phyloP scores from a whole-genome alignment of 2,797 vertebrate genomes.

The Hapalemur alaotrensis region DNA sequence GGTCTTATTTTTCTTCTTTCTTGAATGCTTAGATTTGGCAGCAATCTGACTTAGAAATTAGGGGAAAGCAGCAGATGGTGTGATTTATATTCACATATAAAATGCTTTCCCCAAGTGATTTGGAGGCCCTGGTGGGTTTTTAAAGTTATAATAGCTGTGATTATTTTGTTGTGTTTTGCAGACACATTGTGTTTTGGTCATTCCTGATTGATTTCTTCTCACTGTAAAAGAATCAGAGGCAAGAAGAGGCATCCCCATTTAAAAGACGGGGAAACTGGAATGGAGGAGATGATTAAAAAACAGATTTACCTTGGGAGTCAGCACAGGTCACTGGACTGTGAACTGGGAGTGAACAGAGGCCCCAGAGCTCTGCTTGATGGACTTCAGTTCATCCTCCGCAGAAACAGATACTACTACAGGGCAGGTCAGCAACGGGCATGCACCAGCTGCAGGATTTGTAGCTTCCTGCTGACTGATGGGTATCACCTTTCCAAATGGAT shows the following conservation, averaged over 20 bases:
- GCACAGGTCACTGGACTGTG: not conserved
- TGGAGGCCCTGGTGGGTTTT: constrained; percentile 40
- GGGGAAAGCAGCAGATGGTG: constrained; percentile 43
- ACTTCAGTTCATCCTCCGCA: not conserved
- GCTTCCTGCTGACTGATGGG: not conserved
- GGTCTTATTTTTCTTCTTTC: constrained; percentile 5
- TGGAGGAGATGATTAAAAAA: not conserved
- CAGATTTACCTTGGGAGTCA: not conserved
- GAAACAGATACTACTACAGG: not conserved
- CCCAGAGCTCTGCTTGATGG: not conserved
- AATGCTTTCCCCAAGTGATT: constrained; percentile 45
- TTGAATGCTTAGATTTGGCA: constrained; percentile 32
- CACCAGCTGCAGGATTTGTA: rapidly evolving
- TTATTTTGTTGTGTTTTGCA: constrained; percentile 57
- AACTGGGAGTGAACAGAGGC: not conserved
- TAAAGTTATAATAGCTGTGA: constrained; percentile 34
- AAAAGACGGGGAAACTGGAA: not conserved
- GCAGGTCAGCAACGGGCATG: rapidly evolving
- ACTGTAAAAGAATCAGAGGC: not conserved
- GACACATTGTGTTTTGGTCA: not conserved
- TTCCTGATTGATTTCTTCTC: constrained; percentile 31
- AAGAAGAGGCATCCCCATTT: not conserved
- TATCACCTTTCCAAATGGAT: constrained; percentile 7
- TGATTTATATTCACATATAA: constrained; percentile 55
- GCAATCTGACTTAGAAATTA: constrained; percentile 56